Conservation (phyloP, 2,113 vertebrate genomes). For the Silurus glanis region DNA sequence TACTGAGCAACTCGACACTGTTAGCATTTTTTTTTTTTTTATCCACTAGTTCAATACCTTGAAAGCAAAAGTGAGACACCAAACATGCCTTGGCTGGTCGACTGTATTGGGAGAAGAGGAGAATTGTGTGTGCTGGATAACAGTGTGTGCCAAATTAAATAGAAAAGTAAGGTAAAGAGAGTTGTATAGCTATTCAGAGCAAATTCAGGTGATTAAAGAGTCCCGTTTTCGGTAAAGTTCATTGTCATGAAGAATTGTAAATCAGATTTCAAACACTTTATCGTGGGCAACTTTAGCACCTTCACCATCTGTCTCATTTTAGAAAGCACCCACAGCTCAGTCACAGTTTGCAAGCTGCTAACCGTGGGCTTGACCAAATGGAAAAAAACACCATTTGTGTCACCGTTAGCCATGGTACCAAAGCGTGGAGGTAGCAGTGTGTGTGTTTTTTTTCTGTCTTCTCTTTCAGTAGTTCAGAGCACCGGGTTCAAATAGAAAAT, state of each 20-base stretch:
- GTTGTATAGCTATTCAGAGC: neutral
- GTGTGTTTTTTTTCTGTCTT: slow-evolving; percentile 57
- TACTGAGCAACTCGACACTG: neutral
- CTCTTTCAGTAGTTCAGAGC: slow-evolving; percentile 45
- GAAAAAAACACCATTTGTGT: slow-evolving; percentile 42
- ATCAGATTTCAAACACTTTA: slow-evolving; percentile 10
- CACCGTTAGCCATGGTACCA: slow-evolving; percentile 77
- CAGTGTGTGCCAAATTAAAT: neutral
- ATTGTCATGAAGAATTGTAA: neutral
- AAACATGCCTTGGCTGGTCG: neutral
- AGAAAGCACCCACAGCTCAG: slow-evolving; percentile 58
- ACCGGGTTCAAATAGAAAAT: slow-evolving; percentile 48
- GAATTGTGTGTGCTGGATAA: neutral
- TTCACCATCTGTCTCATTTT: slow-evolving; percentile 2
- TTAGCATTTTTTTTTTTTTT: neutral
- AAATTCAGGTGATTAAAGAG: slow-evolving; percentile 6
- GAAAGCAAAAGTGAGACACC: neutral
- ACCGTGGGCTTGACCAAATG: slow-evolving; percentile 52
- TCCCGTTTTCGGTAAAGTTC: neutral
- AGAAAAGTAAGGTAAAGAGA: neutral
- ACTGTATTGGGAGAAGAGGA: neutral
- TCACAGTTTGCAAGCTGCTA: slow-evolving; percentile 67
- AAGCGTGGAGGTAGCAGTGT: slow-evolving; percentile 94
- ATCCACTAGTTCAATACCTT: neutral
- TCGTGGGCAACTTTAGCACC: slow-evolving; percentile 9